Evolutionary conservation across 64 coral and sea anemone species (phyloP).

Genomic region (Porites lutea): DNA sequence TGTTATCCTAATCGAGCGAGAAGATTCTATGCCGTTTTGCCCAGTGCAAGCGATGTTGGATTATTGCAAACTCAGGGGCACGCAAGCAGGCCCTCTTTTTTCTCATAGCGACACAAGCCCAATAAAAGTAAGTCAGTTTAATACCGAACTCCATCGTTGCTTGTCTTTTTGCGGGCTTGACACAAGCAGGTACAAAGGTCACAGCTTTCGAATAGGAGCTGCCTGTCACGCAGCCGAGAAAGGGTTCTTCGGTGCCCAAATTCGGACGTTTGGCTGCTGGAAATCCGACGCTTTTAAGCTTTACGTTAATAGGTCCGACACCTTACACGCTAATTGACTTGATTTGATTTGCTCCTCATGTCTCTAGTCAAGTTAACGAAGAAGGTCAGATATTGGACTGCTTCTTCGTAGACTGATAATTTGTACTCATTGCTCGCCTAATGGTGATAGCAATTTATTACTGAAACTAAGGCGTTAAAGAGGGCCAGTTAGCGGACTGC

Average conservation of each 20-base stretch:
- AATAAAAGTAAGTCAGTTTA: neutral
- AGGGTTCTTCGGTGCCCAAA: neutral
- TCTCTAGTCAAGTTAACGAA: no score
- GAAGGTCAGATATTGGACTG: no score
- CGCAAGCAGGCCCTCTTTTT: neutral
- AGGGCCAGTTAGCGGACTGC: no score
- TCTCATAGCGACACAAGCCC: neutral
- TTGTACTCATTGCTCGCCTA: no score
- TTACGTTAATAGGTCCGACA: no score
- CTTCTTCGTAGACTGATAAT: no score
- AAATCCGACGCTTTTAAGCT: no score
- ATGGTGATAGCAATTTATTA: no score
- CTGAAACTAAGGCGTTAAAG: no score
- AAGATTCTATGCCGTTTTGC: neutral
- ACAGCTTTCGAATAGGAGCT: neutral
- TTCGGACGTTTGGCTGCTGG: neutral
- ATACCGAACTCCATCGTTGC: neutral
- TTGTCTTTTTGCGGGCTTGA: neutral
- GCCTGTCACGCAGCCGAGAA: neutral
- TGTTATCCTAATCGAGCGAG: conserved; percentile 18
- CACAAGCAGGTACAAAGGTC: neutral
- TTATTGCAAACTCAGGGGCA: neutral
- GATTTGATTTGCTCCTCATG: no score
- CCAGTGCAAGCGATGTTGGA: no score
- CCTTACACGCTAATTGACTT: no score